Evolutionary conservation across 2,888 invertebrate genomes (phyloP).

Genomic region (Cephus pygmeus): DNA sequence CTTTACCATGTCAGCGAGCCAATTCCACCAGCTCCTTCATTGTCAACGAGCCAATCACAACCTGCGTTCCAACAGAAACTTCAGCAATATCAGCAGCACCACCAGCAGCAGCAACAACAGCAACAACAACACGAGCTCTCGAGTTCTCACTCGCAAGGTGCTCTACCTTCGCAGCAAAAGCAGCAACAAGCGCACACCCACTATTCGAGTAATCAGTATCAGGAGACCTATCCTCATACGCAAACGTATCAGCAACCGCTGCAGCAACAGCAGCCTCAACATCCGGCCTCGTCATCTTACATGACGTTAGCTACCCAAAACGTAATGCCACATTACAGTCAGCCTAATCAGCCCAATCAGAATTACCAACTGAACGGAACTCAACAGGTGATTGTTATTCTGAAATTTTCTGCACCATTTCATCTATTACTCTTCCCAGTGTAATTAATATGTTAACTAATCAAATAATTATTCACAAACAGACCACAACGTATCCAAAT

Average conservation of each 20-base stretch:
- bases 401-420: not conserved
- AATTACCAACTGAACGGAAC: constrained; percentile 60
- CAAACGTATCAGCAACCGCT: constrained; percentile 67
- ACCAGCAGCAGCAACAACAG: constrained; percentile 46
- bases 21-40: constrained; percentile 66
- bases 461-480: constrained; percentile 4
- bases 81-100: constrained; percentile 52
- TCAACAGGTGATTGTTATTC: constrained; percentile 48
- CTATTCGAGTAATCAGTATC: constrained; percentile 64
- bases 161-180: constrained; percentile 53
- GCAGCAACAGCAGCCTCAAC: constrained; percentile 49
- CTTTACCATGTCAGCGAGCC: constrained; percentile 71
- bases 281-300: constrained; percentile 58
- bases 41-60: constrained; percentile 61
- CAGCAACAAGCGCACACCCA: constrained; percentile 59
- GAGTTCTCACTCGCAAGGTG: constrained; percentile 55
- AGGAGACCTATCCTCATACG: constrained; percentile 67
- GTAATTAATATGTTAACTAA: not conserved
- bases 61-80: constrained; percentile 61
- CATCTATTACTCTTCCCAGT: not conserved
- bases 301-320: constrained; percentile 56
- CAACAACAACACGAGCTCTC: constrained; percentile 63
- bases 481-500: constrained; percentile 59
- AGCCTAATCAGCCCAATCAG: constrained; percentile 53
- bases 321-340: constrained; percentile 59